phyloP scores from a whole-genome alignment of 2,888 invertebrate species.

The Chloroclystis v-ata region DNA sequence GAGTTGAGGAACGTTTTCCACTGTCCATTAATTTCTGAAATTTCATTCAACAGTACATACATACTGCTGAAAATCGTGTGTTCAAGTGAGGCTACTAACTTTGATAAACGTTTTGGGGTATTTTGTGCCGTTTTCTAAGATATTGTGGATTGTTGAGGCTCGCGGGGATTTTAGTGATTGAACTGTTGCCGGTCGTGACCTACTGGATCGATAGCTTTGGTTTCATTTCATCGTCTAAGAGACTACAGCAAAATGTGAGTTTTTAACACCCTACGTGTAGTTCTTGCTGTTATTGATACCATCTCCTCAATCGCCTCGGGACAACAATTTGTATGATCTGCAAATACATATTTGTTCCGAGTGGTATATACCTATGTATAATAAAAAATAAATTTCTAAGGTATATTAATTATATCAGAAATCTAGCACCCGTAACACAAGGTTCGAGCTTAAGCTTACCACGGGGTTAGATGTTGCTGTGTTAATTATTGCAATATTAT shows the following conservation, averaged over 20 bases:
- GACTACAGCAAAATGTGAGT: constrained; percentile 28
- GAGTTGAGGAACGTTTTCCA: constrained; percentile 64
- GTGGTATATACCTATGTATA: no score
- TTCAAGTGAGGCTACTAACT: constrained; percentile 45
- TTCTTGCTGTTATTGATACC: no score
- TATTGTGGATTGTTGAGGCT: constrained; percentile 61
- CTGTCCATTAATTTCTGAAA: constrained; percentile 57
- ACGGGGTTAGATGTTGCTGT: no score
- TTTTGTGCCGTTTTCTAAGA: constrained; percentile 61
- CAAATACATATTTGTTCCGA: no score
- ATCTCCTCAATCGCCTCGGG: no score
- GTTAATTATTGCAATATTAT: no score
- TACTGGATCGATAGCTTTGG: constrained; percentile 28
- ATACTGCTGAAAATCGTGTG: constrained; percentile 36
- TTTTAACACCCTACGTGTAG: background rate
- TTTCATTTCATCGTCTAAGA: constrained; percentile 10
- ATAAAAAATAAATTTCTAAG: no score
- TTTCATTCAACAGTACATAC: constrained; percentile 50
- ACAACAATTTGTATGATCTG: no score
- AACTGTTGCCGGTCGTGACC: constrained; percentile 23
- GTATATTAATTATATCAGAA: no score
- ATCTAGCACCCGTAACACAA: no score
- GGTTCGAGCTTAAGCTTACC: no score
- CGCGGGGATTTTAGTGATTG: constrained; percentile 43
- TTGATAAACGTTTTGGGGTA: constrained; percentile 50